Conservation (phyloP, 1,140 invertebrate genomes). For the Platorchestia sp. region DNA sequence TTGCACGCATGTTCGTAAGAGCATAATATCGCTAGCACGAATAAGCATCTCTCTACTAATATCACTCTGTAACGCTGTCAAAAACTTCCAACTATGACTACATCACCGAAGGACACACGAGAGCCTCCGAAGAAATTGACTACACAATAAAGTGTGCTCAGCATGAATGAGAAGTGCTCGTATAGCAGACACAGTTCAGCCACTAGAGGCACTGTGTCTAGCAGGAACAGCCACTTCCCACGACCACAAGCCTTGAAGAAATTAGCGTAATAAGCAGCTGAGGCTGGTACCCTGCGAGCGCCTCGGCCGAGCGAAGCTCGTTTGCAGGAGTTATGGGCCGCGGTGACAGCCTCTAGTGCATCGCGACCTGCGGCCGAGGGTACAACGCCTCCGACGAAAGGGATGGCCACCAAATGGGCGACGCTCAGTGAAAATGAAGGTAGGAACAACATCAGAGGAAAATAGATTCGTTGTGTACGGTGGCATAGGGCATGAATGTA, state of each 20-base stretch:
- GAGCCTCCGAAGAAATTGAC: too few species aligned
- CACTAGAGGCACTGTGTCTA: not conserved
- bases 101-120: too few species aligned
- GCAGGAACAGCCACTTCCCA: not conserved
- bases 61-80: too few species aligned
- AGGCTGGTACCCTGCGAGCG: not conserved
- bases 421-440: not conserved
- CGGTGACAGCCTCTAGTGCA: not conserved
- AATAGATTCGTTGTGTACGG: not conserved
- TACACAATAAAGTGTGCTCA: too few species aligned
- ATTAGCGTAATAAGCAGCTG: not conserved
- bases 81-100: too few species aligned
- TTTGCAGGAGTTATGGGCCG: not conserved
- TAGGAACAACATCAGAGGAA: not conserved
- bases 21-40: too few species aligned
- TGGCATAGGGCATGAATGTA: not conserved
- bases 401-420: not conserved
- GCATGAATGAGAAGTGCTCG: too few species aligned
- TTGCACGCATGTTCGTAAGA: too few species aligned
- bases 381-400: not conserved
- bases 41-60: too few species aligned
- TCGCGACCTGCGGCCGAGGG: not conserved
- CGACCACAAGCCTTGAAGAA: not conserved
- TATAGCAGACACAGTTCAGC: not conserved
- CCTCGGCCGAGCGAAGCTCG: not conserved